Conservation (phyloP, 2,888 invertebrate species). For the Apamea anceps region DNA sequence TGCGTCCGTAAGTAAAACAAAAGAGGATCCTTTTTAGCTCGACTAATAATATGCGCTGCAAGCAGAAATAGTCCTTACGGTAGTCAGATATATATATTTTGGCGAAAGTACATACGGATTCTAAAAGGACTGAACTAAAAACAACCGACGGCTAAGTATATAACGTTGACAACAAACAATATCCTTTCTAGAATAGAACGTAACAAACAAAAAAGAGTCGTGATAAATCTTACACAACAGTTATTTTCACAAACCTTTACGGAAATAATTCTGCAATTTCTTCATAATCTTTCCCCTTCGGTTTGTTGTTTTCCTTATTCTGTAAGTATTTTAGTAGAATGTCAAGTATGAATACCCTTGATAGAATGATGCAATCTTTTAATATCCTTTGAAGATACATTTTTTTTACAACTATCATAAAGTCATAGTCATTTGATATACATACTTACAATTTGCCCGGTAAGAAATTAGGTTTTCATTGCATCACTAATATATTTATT, state of each 20-base stretch:
- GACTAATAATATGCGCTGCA: too few species aligned
- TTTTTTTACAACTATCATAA: not conserved
- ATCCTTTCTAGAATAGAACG: slow-evolving; percentile 19
- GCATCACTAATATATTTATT: not conserved
- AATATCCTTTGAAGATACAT: not conserved
- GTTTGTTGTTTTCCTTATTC: slow-evolving; percentile 22
- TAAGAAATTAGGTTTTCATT: not conserved
- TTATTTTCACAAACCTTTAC: slow-evolving; percentile 33
- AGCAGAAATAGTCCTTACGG: too few species aligned
- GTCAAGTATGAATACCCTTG: not conserved
- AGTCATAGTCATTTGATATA: not conserved
- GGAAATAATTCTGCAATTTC: slow-evolving; percentile 16
- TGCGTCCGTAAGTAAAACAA: too few species aligned
- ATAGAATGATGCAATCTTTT: not conserved
- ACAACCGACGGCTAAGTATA: not conserved
- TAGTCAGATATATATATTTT: too few species aligned
- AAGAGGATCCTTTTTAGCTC: too few species aligned
- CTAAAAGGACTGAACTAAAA: not conserved
- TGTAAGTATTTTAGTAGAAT: slow-evolving; percentile 2
- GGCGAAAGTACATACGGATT: not conserved
- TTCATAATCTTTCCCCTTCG: not conserved
- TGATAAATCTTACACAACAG: slow-evolving; percentile 37
- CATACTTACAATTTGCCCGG: not conserved
- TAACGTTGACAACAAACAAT: slow-evolving; percentile 1
- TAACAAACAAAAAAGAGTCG: slow-evolving; percentile 23